Percentiles rank a stretch among this genome's conserved stretches.
These are phyloP conservation scores for Nasonovia ribisnigri DNA, from an alignment of 2,888 invertebrate species.

Conservation along the genomic window DNA sequence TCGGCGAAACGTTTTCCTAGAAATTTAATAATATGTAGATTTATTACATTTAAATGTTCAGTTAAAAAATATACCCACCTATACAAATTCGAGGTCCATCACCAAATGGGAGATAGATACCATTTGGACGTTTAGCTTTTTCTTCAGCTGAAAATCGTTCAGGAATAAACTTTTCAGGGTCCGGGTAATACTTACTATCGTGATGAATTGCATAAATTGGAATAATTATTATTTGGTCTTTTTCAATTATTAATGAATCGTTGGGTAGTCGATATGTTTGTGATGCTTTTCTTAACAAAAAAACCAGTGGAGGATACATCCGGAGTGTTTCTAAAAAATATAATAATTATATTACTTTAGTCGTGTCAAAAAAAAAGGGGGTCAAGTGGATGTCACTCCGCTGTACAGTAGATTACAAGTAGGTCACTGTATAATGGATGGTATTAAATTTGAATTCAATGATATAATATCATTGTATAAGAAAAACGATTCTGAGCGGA, in stretches of 20 bases:
- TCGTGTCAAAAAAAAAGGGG: too few species aligned
- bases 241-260: conserved; percentile 72
- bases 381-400: too few species aligned
- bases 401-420: too few species aligned
- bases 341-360: neutral
- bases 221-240: conserved; percentile 73
- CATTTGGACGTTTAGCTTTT: conserved; percentile 73
- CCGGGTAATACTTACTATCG: conserved; percentile 74
- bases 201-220: conserved; percentile 75
- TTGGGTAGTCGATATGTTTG: conserved; percentile 73
- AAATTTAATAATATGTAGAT: neutral
- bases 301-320: conserved; percentile 74
- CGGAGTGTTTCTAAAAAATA: conserved; percentile 73
- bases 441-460: too few species aligned
- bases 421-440: too few species aligned
- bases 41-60: neutral
- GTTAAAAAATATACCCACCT: conserved; percentile 67
- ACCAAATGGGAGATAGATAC: conserved; percentile 71
- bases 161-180: conserved; percentile 75
- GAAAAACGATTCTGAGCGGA: too few species aligned
- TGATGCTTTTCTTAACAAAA: conserved; percentile 73
- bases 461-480: too few species aligned
- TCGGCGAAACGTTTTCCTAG: conserved; percentile 4
- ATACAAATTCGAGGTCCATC: conserved; percentile 71
- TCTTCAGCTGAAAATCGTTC: conserved; percentile 74